Evolutionary conservation across 2,888 invertebrate genomes (phyloP), one percentile per base, ranked within the genome.

Genomic region (Tricholauxania praeusta): DNA sequence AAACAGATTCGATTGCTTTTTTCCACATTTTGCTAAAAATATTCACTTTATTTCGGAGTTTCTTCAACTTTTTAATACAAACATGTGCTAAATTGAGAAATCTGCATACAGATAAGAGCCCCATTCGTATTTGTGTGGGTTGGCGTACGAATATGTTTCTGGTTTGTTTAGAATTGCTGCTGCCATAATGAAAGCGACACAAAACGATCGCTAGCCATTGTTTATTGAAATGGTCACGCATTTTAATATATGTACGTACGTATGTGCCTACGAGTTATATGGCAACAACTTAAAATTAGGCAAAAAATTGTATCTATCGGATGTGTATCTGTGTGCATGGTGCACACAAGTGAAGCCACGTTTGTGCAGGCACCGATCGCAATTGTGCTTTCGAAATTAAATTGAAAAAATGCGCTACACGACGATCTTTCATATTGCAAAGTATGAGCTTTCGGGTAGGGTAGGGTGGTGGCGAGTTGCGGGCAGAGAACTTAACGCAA

Each of bases 131-230:
- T 19, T 60, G 48, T 59, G 51, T 47, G 12, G 48, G 19, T 67
- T 48, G 67, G 71, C 70, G 55, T 55, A 51, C 48, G 32, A 53
- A 17, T 53, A 39, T 39, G 65, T 28, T 69, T 63, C 60, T 66
- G 53, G 55, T 73, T 65, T 67, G 17, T 55, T 55, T 65, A 39
- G 39, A 39, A 39, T 39, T 39, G 39, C 39, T 39, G 10, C 39
- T 39, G 10, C 39, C 39, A 39, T n/a, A 39, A 39, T 39, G 39
- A 39, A 39, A 75, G 75, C 74, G 74, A 74, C 64, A 74, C 64
- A 75, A 67, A 75, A 77, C 75, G 78, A 72, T 75, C 71, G 73
- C 74, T 79, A 75, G 7, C 10, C 39, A 39, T 39, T 39, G 39
- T 39, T 39, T 39, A 39, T 10, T 10, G 39, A 39, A 39, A 4